A percentile compares a stretch with the other conserved stretches of the same genome.
phyloP scores from a whole-genome alignment of 2,888 invertebrate genomes.

The Drosophila koepferae region DNA sequence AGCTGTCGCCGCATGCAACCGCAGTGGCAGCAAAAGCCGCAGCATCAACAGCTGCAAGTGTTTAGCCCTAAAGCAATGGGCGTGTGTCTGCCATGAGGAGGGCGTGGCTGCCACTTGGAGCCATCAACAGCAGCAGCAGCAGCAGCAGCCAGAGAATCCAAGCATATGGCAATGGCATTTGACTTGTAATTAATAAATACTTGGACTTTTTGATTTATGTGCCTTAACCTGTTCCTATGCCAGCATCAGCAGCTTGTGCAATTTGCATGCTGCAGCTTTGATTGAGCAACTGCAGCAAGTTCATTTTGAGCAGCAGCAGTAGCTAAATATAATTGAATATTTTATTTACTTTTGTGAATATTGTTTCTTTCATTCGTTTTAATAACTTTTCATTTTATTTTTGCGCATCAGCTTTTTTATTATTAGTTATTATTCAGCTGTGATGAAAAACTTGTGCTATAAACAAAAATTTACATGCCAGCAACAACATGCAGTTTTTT shows the following conservation, averaged over 20 bases:
- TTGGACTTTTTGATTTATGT: conserved; percentile 63
- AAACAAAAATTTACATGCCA: conserved; percentile 72
- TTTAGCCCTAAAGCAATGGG: conserved; percentile 51
- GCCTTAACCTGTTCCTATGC: conserved; percentile 48
- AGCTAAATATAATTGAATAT: conserved; percentile 18
- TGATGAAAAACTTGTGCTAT: conserved; percentile 75
- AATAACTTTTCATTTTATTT: conserved; percentile 39
- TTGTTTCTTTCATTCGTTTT: background rate
- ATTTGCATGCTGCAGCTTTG: conserved; percentile 41
- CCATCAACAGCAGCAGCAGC: conserved; percentile 5
- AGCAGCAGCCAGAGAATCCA: conserved; percentile 3
- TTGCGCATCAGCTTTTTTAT: conserved; percentile 32
- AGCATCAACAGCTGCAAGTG: conserved; percentile 74
- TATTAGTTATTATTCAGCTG: conserved; percentile 46
- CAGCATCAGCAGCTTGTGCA: conserved; percentile 32
- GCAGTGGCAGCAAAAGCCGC: conserved; percentile 41
- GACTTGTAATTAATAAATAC: conserved; percentile 72
- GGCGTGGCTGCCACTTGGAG: conserved; percentile 21
- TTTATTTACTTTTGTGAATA: background rate
- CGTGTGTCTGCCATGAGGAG: conserved; percentile 8
- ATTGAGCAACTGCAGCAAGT: conserved; percentile 43
- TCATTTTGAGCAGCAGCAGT: conserved; percentile 10
- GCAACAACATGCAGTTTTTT: conserved; percentile 21
- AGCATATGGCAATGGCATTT: conserved; percentile 72
- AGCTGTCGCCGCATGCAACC: conserved; percentile 59